phyloP scores from a whole-genome alignment of 1,140 invertebrate species.

The Drosophila leontia region DNA sequence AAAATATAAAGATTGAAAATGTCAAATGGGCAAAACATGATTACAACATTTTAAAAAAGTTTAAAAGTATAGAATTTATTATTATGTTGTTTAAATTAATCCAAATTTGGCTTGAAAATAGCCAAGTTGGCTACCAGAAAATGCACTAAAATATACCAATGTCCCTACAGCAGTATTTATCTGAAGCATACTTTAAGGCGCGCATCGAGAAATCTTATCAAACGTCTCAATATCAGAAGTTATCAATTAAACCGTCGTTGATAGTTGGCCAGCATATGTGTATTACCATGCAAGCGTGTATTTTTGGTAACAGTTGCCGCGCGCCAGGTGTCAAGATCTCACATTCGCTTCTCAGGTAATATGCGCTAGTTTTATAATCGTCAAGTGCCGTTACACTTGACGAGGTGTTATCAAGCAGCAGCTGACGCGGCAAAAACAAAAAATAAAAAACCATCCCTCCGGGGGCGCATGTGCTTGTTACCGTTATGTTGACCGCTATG shows the following conservation, averaged over 20 bases:
- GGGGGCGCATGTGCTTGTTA: slow-evolving; percentile 51
- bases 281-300: slow-evolving; percentile 21
- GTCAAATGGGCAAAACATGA: too few relatives aligned
- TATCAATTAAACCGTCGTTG: slow-evolving; percentile 34
- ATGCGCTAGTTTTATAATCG: not conserved
- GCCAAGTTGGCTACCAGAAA: not conserved
- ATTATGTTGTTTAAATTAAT: too few relatives aligned
- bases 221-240: slow-evolving; percentile 24
- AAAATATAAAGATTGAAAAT: not conserved
- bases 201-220: slow-evolving; percentile 26
- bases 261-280: slow-evolving; percentile 26
- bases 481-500: slow-evolving; percentile 43
- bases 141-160: not conserved
- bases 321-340: slow-evolving; percentile 19
- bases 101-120: not conserved
- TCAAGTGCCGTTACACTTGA: slow-evolving; percentile 32
- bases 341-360: slow-evolving; percentile 5
- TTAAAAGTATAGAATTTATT: too few relatives aligned
- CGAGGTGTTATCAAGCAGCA: slow-evolving; percentile 38
- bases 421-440: slow-evolving; percentile 48
- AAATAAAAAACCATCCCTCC: slow-evolving; percentile 15
- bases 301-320: slow-evolving; percentile 28
- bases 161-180: too few relatives aligned
- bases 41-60: too few relatives aligned
- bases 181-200: slow-evolving; percentile 7